These are phyloP conservation scores for Petrolisthes cinctipes DNA, from an alignment of 2,888 invertebrate species.

Conservation along the genomic window DNA sequence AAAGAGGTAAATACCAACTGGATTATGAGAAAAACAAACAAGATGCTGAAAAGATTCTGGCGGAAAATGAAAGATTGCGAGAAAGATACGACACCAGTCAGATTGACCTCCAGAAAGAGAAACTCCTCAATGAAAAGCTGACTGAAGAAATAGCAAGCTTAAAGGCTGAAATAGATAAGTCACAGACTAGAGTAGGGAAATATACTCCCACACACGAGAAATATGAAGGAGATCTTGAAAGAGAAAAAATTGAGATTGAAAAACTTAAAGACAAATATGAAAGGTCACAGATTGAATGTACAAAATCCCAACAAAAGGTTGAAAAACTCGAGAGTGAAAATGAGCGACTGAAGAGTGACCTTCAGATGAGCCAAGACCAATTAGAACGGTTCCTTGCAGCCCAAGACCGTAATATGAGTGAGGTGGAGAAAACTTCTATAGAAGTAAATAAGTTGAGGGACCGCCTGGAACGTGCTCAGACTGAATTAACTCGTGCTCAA, in stretches of 20 bases:
- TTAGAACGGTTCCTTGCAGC: conserved; percentile 66
- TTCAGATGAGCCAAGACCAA: conserved; percentile 67
- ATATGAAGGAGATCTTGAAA: conserved; percentile 66
- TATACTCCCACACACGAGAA: conserved; percentile 79
- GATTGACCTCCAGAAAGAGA: conserved; percentile 62
- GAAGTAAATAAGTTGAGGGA: conserved; percentile 74
- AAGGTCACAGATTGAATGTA: conserved; percentile 73
- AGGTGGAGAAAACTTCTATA: conserved; percentile 69
- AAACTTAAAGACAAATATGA: conserved; percentile 74
- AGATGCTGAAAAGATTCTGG: conserved; percentile 75
- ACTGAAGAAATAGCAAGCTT: conserved; percentile 57
- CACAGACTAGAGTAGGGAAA: conserved; percentile 83
- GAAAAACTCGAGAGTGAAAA: conserved; percentile 74
- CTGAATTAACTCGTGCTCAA: conserved; percentile 68
- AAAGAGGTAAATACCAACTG: conserved; percentile 79
- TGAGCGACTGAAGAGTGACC: conserved; percentile 67
- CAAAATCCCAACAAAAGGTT: conserved; percentile 64
- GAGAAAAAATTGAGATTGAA: conserved; percentile 80
- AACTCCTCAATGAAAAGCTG: conserved; percentile 61
- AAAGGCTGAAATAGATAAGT: conserved; percentile 68
- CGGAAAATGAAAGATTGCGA: conserved; percentile 73
- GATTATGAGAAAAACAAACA: conserved; percentile 66
- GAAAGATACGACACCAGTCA: conserved; percentile 64
- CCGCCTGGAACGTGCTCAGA: conserved; percentile 67
- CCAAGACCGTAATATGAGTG: conserved; percentile 66